These are phyloP conservation scores for Sardina pilchardus DNA, from an alignment of 2,113 vertebrate genomes.

Conservation along the genomic window DNA sequence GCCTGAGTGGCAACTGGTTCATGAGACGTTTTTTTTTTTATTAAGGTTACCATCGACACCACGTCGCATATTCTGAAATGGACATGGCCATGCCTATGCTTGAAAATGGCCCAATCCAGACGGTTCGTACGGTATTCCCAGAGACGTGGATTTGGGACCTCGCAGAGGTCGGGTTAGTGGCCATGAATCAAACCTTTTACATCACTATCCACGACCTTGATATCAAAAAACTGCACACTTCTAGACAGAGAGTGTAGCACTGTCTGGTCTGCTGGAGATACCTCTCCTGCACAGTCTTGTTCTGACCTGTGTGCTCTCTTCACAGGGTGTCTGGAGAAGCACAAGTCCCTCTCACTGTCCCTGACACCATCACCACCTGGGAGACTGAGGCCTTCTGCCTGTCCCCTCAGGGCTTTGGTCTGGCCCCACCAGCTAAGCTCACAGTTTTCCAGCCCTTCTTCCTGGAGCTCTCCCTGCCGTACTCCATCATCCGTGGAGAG, in stretches of 20 bases:
- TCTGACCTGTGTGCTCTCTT: background rate
- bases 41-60: too few species aligned
- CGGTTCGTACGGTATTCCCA: background rate
- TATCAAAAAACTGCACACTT: background rate
- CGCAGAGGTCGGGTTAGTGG: background rate
- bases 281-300: background rate
- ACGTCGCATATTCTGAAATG: too few species aligned
- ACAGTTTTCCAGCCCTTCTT: slow-evolving; percentile 87
- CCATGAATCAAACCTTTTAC: background rate
- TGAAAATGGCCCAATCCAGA: background rate
- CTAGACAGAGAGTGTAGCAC: too few species aligned
- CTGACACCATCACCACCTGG: slow-evolving; percentile 90
- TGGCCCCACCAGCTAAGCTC: slow-evolving; percentile 73
- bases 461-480: slow-evolving; percentile 81
- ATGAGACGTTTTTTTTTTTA: too few species aligned
- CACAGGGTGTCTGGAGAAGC: slow-evolving; percentile 71
- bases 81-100: too few species aligned
- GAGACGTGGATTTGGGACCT: background rate
- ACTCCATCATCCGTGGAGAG: slow-evolving; percentile 84
- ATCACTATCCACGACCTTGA: background rate
- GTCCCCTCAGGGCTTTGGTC: slow-evolving; percentile 75
- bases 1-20: too few species aligned
- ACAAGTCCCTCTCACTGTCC: slow-evolving; percentile 68
- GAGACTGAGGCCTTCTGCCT: slow-evolving; percentile 80
- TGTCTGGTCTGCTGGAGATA: too few species aligned